A percentile compares a stretch with the other conserved stretches of the same genome.
Conservation (phyloP, 2,797 vertebrate genomes). For the Craterocephalus amniculus region DNA sequence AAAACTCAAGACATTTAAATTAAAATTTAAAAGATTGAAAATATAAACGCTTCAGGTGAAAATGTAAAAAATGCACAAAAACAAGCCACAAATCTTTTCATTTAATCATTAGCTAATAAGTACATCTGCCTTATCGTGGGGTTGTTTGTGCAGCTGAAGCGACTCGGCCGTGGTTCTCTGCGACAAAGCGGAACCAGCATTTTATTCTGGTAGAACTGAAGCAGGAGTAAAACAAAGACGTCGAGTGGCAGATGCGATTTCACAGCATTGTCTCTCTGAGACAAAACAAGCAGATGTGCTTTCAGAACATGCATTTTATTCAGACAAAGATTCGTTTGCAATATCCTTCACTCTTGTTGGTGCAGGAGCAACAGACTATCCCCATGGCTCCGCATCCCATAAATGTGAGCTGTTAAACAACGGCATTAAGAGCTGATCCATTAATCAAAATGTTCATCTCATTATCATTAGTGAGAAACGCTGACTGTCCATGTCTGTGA, state of each 20-base stretch:
- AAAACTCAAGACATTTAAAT: too few species aligned
- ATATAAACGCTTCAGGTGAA: neutral
- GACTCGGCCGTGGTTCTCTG: conserved; percentile 35
- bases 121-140: conserved; percentile 6
- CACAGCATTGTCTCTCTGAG: conserved; percentile 55
- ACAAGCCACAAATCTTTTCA: neutral
- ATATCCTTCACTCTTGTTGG: conserved; percentile 41
- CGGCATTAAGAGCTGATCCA: conserved; percentile 55
- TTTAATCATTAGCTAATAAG: neutral
- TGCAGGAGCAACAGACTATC: conserved; percentile 26
- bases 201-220: conserved; percentile 51
- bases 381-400: conserved; percentile 37
- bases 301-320: conserved; percentile 45
- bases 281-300: conserved; percentile 67
- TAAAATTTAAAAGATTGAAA: neutral
- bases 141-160: conserved; percentile 21
- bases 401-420: conserved; percentile 72
- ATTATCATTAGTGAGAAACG: conserved; percentile 77
- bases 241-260: conserved; percentile 54
- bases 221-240: conserved; percentile 68
- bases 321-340: conserved; percentile 53
- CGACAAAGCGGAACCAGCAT: conserved; percentile 40
- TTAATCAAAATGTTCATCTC: conserved; percentile 76
- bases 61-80: neutral
- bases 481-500: conserved; percentile 71